Evolutionary conservation across 2,888 invertebrate genomes (phyloP).

Genomic region (Thysanoteuthis rhombus): DNA sequence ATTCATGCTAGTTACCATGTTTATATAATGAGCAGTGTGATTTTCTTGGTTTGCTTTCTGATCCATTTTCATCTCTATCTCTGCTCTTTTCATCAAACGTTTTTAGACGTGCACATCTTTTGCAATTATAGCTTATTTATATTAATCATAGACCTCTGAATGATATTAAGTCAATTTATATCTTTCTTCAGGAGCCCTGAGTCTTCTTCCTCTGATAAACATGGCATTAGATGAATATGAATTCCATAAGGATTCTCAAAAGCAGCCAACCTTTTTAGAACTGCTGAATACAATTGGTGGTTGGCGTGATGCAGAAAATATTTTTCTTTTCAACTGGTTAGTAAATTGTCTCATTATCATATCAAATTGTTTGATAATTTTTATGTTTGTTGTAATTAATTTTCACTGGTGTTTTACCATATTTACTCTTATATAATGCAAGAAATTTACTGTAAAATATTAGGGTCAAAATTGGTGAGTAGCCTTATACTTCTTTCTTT

Average conservation of each 20-base stretch:
- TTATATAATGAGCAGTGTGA: no score
- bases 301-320: background rate
- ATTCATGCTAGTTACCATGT: no score
- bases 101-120: no score
- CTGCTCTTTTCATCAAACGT: no score
- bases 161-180: background rate
- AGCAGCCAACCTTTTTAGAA: slow-evolving; percentile 16
- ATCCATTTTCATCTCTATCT: no score
- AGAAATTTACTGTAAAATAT: no score
- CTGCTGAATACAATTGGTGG: background rate
- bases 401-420: background rate
- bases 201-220: slow-evolving; percentile 1
- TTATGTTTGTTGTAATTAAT: background rate
- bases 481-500: background rate
- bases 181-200: background rate
- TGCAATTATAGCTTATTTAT: no score
- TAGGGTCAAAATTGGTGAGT: no score
- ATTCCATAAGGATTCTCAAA: background rate
- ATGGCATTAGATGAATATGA: slow-evolving; percentile 20
- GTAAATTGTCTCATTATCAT: background rate
- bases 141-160: background rate
- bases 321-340: slow-evolving; percentile 18
- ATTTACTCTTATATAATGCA: no score
- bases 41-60: no score
- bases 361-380: background rate